phyloP scores from a whole-genome alignment of 2,888 invertebrate genomes.

The Ichneumoninae sp. region DNA sequence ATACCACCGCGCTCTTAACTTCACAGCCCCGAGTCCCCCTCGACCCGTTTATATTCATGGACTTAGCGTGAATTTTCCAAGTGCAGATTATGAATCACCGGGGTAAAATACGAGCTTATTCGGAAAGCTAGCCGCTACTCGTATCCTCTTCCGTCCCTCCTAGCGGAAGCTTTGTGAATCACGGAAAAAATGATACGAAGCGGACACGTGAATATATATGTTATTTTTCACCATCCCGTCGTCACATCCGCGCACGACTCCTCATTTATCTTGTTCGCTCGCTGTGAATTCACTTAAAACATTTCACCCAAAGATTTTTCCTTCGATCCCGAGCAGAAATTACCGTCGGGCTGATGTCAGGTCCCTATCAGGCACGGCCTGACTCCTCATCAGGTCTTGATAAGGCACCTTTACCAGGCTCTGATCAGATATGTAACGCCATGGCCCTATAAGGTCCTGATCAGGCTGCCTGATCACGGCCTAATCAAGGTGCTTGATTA shows the following conservation, averaged over 20 bases:
- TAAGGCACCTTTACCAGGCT: too few relatives aligned
- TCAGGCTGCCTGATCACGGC: too few relatives aligned
- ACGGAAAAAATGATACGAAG: background rate
- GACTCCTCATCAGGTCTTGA: too few relatives aligned
- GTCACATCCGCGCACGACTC: background rate
- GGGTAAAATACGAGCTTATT: constrained; percentile 37
- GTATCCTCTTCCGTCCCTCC: background rate
- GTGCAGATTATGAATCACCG: constrained; percentile 31
- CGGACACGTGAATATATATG: background rate
- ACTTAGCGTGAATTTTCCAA: constrained; percentile 40
- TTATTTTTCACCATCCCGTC: background rate
- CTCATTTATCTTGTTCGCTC: background rate
- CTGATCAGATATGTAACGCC: too few relatives aligned
- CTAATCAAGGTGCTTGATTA: too few relatives aligned
- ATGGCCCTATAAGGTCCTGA: too few relatives aligned
- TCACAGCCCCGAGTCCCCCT: background rate
- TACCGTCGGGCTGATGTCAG: too few relatives aligned
- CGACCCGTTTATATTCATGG: constrained; percentile 33
- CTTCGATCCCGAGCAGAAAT: background rate
- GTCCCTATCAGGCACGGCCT: too few relatives aligned
- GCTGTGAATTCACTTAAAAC: background rate
- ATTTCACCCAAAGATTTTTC: constrained; percentile 26
- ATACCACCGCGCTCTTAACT: constrained; percentile 15
- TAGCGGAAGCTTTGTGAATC: background rate
- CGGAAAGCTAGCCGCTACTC: constrained; percentile 26